Evolutionary conservation across 2,888 invertebrate genomes (phyloP).

Genomic region (Galeruca laticollis): DNA sequence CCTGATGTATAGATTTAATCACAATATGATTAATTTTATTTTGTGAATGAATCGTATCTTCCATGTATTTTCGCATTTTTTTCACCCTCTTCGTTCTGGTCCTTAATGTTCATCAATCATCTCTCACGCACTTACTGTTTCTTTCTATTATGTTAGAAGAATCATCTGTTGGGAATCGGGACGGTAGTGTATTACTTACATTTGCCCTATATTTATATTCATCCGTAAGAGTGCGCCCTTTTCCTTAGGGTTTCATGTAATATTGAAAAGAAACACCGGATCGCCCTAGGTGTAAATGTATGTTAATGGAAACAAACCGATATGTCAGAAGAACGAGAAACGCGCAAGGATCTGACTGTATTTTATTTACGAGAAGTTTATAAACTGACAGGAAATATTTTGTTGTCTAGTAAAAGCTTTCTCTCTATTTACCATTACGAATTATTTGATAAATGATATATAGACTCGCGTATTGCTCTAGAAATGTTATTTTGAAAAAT

Average conservation of each 20-base stretch:
- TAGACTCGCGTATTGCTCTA: background rate
- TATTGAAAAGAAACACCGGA: conserved; percentile 39
- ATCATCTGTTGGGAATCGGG: conserved; percentile 44
- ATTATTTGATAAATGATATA: background rate
- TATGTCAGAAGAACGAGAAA: conserved; percentile 28
- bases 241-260: conserved; percentile 32
- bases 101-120: conserved; percentile 9
- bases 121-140: conserved; percentile 31
- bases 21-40: background rate
- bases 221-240: conserved; percentile 28
- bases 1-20: background rate
- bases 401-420: background rate
- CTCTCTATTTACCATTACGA: background rate
- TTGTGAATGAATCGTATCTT: conserved; percentile 9
- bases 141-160: conserved; percentile 40
- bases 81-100: conserved; percentile 7
- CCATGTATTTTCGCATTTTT: background rate
- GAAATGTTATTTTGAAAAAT: no score
- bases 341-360: background rate
- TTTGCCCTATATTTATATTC: conserved; percentile 42
- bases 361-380: conserved; percentile 21
- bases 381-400: conserved; percentile 11
- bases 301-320: conserved; percentile 36
- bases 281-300: conserved; percentile 32
- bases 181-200: conserved; percentile 41